Evolutionary conservation across 2,888 invertebrate species (phyloP), one percentile per base, ranked within the genome.

Genomic region (Diaperis boleti): DNA sequence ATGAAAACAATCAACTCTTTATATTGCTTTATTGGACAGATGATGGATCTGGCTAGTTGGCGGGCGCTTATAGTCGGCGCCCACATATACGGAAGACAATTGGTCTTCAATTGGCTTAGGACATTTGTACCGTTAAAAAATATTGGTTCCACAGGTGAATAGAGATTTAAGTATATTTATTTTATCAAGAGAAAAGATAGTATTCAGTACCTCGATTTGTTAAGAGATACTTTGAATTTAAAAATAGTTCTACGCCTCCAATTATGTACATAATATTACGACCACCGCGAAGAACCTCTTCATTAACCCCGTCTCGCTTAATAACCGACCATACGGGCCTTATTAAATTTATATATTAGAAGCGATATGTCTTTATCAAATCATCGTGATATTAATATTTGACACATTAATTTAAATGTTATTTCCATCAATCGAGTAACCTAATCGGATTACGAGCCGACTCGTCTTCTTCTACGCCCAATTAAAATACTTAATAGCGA

Each of bases 1-100:
- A 71, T 71, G 69, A 72, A 71, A 72, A 70, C 69, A 72, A 72
- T 72, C 69, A 66, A 63, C 54, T 66, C 69, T 66, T 64, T 60
- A 68, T 66, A 64, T 67, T 66, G 62, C 68, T 69, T 71, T 69
- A 71, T 71, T 72, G 59, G 62, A 57, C 62, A 62, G 57, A 59
- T 64, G 59, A 64, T 64, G 55, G 59, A 59, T 64, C 39, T 47
- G 10, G 44, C 57, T 29, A 54, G 26, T 54, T 42, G 15, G 17
- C 22, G 41, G 39, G 18, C 15, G 29, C 18, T 29, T 54, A 41
- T 54, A 54, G 6, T 54, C 42, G 41, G 54, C 54, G 41, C 54
- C 54, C 54, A 54, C 54, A 42, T 54, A 42, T 10, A 6, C 13
- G 18, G 37, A 29, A 50, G 5, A 6, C 8, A 26, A 26, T 26